Conservation (phyloP, 2,888 invertebrate species). For the Siphlonurus alternatus region DNA sequence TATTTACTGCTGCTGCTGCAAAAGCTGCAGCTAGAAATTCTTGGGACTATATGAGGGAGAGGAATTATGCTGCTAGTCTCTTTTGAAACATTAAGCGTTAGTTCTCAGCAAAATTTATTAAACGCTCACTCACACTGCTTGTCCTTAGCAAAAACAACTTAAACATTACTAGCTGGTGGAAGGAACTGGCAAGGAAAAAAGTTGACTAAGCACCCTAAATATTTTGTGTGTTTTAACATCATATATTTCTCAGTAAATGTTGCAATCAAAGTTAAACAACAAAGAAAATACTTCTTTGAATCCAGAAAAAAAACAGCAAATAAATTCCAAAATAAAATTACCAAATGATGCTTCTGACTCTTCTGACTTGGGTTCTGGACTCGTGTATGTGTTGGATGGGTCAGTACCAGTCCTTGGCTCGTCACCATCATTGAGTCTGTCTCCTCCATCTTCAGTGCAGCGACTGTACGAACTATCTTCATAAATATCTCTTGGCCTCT, state of each 20-base stretch:
- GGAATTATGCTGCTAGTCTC: too few species aligned
- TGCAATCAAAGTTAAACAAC: too few species aligned
- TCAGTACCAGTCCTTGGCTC: not conserved
- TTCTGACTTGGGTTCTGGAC: slow-evolving; percentile 32
- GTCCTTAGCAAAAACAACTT: too few species aligned
- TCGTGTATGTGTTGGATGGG: slow-evolving; percentile 21
- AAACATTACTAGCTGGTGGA: too few species aligned
- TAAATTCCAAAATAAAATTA: slow-evolving; percentile 4
- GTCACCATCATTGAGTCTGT: not conserved
- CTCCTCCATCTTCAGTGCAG: not conserved
- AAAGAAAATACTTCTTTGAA: not conserved
- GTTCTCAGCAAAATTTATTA: too few species aligned
- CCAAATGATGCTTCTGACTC: slow-evolving; percentile 25
- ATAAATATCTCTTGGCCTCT: slow-evolving; percentile 30
- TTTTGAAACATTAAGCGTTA: too few species aligned
- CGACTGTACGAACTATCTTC: slow-evolving; percentile 33
- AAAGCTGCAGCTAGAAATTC: not conserved
- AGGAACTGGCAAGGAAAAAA: too few species aligned
- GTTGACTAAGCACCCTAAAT: too few species aligned
- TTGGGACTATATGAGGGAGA: too few species aligned
- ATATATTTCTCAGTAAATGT: too few species aligned
- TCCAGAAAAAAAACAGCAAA: not conserved
- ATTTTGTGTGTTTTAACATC: too few species aligned
- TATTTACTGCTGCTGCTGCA: not conserved
- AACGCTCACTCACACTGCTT: too few species aligned